phyloP scores from a whole-genome alignment of 1,140 invertebrate genomes.

The Leptopilina clavipes region DNA sequence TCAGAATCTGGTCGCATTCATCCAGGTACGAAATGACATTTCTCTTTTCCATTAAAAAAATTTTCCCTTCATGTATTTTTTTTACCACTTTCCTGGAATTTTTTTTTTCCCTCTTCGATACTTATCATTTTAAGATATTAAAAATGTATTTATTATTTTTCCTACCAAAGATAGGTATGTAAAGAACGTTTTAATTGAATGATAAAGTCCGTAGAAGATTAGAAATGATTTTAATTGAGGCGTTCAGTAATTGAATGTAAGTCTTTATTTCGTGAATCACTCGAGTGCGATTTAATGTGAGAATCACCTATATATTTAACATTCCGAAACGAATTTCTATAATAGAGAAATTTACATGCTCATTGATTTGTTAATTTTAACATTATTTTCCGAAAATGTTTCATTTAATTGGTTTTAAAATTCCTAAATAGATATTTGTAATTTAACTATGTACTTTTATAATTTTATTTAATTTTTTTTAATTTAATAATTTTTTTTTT shows the following conservation, averaged over 20 bases:
- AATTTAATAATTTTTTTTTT: conserved; percentile 24
- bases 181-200: neutral
- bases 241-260: conserved; percentile 28
- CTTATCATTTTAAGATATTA: too few relatives aligned
- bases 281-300: conserved; percentile 34
- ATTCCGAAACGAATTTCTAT: conserved; percentile 27
- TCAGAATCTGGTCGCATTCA: conserved; percentile 88
- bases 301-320: conserved; percentile 51
- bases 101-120: neutral
- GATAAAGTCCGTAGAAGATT: neutral
- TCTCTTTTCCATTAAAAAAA: too few relatives aligned
- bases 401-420: too few relatives aligned
- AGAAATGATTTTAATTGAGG: conserved; percentile 18
- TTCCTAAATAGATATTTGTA: too few relatives aligned
- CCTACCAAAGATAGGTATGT: too few relatives aligned
- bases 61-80: too few relatives aligned
- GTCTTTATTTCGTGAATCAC: conserved; percentile 35
- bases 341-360: conserved; percentile 32
- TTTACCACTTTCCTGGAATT: neutral
- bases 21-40: conserved; percentile 78
- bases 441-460: too few relatives aligned
- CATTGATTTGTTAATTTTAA: conserved; percentile 23
- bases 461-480: too few relatives aligned
- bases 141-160: too few relatives aligned
- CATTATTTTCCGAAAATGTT: neutral